Percentiles rank a stretch among this genome's conserved stretches.
phyloP scores from a whole-genome alignment of 1,140 invertebrate genomes.

The Leguminivora glycinivorella region DNA sequence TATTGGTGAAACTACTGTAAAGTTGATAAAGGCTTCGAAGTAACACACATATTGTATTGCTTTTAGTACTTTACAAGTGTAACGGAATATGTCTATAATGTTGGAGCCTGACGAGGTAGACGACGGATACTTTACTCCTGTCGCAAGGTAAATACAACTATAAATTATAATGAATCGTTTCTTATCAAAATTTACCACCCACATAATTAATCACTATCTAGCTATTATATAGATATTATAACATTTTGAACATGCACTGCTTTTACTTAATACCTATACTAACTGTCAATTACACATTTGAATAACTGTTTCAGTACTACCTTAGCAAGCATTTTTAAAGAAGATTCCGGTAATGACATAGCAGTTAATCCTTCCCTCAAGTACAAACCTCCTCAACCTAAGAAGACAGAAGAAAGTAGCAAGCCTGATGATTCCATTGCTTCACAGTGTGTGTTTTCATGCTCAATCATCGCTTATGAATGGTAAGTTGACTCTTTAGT shows the following conservation, averaged over 20 bases:
- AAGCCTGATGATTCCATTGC: constrained; percentile 41
- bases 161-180: background rate
- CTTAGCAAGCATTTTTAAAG: constrained; percentile 62
- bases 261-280: no score
- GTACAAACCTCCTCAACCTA: constrained; percentile 55
- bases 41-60: background rate
- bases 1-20: background rate
- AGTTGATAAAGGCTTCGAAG: background rate
- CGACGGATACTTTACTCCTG: constrained; percentile 67
- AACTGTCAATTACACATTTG: constrained; percentile 11
- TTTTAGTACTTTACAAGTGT: background rate
- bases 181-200: background rate
- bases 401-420: constrained; percentile 38
- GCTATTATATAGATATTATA: no score
- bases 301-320: constrained; percentile 52
- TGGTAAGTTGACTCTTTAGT: constrained; percentile 47
- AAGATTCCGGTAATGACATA: constrained; percentile 35
- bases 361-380: constrained; percentile 57
- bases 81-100: constrained; percentile 42
- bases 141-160: constrained; percentile 47
- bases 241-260: no score
- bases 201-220: background rate
- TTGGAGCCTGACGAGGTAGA: constrained; percentile 67
- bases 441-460: constrained; percentile 57
- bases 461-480: constrained; percentile 58